Evolutionary conservation across 1,140 invertebrate genomes (phyloP), one percentile per base, ranked within the genome.

Genomic region (Micrasema minimum): DNA sequence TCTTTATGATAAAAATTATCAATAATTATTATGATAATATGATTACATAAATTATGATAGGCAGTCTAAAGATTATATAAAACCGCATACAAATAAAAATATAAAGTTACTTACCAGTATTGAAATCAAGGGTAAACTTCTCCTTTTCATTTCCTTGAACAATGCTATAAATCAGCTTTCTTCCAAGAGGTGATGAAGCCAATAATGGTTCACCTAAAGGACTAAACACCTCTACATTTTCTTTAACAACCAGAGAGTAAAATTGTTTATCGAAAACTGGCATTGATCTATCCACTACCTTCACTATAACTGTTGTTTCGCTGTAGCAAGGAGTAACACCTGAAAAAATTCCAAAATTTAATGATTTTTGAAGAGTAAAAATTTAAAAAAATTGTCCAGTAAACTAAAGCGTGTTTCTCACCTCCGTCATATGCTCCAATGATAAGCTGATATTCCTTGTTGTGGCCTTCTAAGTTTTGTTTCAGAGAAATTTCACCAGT

Each of bases 261-360:
- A 93, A 93, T 82, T 94, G 93, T 79, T 94, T 91, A 72, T 92
- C 90, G 83, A 97, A 97, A 14, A 94, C 86, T 6, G 95, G 95
- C 88, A 95, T 95, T 22, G 92, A 92, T 70, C 90, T 87, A 80
- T 93, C 92, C 75, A 96, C 91, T 9, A 96, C 91, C 81, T 83
- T 75, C 9, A 75, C 73, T 51, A 46, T 75, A 2, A 75, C 73
- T 6, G 73, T 75, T 18, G 69, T 69, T 69, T 75, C 73, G 41
- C 66, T 75, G 45, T 75, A 75, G 31, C 73, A 75, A 11, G 73
- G 73, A 14, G 73, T 75, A 11, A 75, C 59, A 9, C 73, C 73
- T 75, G 14, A 48, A 66, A 46, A 57, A 1, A 51, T 3, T 20
- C 20, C 14, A n/a, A n/a, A 50, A 51, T 51, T 10, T 51, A n/a